Percentiles rank a stretch among this genome's conserved stretches.
Evolutionary conservation across 2,113 vertebrate genomes (phyloP).

Genomic region (Cromileptes altivelis): DNA sequence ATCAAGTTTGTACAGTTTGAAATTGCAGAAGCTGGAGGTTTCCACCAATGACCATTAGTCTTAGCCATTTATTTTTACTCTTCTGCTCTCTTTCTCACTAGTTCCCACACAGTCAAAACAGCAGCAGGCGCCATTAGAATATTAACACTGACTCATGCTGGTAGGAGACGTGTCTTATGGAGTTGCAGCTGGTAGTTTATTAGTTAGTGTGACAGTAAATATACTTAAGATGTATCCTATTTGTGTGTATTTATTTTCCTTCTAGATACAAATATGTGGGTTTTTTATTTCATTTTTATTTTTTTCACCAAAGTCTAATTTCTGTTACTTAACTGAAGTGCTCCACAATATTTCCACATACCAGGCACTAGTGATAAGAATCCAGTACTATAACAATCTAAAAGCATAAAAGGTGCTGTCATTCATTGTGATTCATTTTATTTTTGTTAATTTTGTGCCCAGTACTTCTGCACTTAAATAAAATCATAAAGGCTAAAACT

Average conservation of each 20-base stretch:
- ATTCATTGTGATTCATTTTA: background rate
- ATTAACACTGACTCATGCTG: background rate
- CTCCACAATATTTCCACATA: background rate
- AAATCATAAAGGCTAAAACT: background rate
- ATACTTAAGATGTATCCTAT: background rate
- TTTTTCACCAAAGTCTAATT: background rate
- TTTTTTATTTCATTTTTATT: background rate
- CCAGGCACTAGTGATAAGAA: background rate
- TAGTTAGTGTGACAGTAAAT: background rate
- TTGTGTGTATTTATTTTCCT: background rate
- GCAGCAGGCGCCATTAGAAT: background rate
- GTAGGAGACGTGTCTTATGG: background rate
- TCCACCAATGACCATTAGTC: background rate
- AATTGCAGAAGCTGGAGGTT: background rate
- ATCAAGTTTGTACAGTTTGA: background rate
- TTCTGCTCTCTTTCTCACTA: background rate
- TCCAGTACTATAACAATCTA: background rate
- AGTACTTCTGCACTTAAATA: background rate
- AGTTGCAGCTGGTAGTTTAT: background rate
- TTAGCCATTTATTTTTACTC: background rate
- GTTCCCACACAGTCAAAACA: constrained; percentile 4
- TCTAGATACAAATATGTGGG: background rate
- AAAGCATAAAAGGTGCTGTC: background rate
- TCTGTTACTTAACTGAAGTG: background rate
- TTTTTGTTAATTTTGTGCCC: background rate